Evolutionary conservation across 2,113 vertebrate species (phyloP), one percentile per base, ranked within the genome.

Genomic region (Coptodon rendalli): DNA sequence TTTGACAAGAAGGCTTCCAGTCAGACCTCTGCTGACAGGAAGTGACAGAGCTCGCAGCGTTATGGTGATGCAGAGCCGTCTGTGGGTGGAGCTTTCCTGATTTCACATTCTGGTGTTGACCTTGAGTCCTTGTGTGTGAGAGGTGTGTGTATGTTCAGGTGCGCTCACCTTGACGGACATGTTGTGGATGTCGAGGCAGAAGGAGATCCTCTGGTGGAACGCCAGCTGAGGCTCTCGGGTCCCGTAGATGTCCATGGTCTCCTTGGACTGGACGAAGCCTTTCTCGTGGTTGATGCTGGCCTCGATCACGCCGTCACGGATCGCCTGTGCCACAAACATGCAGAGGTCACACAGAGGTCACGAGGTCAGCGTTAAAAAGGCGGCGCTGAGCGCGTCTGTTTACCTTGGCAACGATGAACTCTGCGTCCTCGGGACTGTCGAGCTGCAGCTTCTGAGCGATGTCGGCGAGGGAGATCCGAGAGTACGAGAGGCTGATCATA

Each of bases 401-500:
- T 76, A 99, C 98, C 97, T 99, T 99, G 94, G 99, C 99, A 1
- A 99, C 98, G 1, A 99, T 99, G 95, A 99, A 99, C 94, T 99
- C 99, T 0, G 99, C 99, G 0, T 99, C 99, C 93, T 99, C 99
- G 0, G 98, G 98, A 24, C 98, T 99, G 95, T 99, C 99, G 66
- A 99, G 96, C 96, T 99, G 99, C 89, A 99, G 97, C 89, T 99
- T 99, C 95, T 97, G 98, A 81, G 99, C 99, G 0, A 99, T 99
- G 92, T 99, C 99, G 0, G 98, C 97, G 96, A 99, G 94, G 50
- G 98, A 99, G 95, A 99, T 99, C 5, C 98, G 97, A 0, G 99
- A 99, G 68, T 99, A 99, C 9, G 99, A 99, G 91, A 99, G 96
- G 93, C 98, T 99, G 97, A 99, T 99, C 98, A 99, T 99, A 8